These are phyloP conservation scores for Acanthisitta chloris DNA, from an alignment of 2,113 vertebrate species.

Conservation along the genomic window DNA sequence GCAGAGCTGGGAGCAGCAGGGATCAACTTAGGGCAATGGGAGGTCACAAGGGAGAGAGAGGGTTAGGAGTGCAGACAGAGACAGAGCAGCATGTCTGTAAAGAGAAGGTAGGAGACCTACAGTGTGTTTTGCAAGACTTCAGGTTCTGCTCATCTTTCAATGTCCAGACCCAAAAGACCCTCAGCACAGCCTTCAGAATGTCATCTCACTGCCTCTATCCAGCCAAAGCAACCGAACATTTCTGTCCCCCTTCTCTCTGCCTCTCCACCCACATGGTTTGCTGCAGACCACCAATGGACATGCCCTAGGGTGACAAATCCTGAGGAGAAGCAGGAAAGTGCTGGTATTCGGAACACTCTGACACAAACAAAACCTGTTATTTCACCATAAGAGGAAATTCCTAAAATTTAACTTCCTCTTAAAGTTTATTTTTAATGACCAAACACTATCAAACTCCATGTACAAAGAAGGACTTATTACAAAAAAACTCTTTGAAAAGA, in stretches of 20 bases:
- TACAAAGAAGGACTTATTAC: background rate
- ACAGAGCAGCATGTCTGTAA: background rate
- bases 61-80: background rate
- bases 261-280: background rate
- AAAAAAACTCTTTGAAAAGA: background rate
- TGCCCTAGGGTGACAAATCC: background rate
- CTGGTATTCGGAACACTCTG: background rate
- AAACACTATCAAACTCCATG: background rate
- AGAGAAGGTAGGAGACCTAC: background rate
- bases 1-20: background rate
- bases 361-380: background rate
- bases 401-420: background rate
- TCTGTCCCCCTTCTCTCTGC: background rate
- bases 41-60: accelerated
- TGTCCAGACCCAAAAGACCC: background rate
- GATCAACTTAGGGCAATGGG: background rate
- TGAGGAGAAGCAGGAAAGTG: background rate
- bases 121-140: background rate
- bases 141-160: background rate
- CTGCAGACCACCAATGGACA: background rate
- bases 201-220: background rate
- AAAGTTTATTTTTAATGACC: background rate
- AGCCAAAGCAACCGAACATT: background rate
- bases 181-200: background rate
- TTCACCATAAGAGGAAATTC: background rate